These are phyloP conservation scores for Rhyzopertha dominica DNA, from an alignment of 1,140 invertebrate species.

Conservation along the genomic window DNA sequence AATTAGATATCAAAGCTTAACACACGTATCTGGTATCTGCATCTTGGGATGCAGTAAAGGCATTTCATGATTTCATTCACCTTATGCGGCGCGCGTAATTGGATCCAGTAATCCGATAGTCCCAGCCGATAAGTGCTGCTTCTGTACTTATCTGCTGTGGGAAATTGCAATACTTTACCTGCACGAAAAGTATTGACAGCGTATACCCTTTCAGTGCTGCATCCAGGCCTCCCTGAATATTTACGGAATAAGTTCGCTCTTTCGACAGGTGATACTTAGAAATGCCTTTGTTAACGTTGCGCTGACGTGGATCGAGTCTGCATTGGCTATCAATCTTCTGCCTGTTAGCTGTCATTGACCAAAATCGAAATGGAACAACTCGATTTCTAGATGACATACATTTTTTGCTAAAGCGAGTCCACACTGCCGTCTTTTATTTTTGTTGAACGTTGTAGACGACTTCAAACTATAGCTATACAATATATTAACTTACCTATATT, in stretches of 20 bases:
- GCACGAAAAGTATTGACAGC: conserved; percentile 1
- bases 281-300: conserved; percentile 12
- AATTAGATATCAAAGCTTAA: conserved; percentile 21
- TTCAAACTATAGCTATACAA: too few relatives aligned
- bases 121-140: conserved; percentile 28
- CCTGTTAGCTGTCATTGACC: conserved; percentile 12
- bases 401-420: too few relatives aligned
- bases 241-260: too few relatives aligned
- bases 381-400: too few relatives aligned
- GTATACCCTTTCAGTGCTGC: too few relatives aligned
- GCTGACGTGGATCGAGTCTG: conserved; percentile 9
- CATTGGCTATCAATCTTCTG: conserved; percentile 16
- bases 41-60: conserved; percentile 12
- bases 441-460: too few relatives aligned
- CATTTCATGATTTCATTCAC: conserved; percentile 23
- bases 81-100: conserved; percentile 29
- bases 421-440: too few relatives aligned
- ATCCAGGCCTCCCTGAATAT: too few relatives aligned
- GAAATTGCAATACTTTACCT: conserved; percentile 23
- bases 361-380: too few relatives aligned
- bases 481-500: too few relatives aligned
- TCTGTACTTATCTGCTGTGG: conserved; percentile 27
- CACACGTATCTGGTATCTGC: conserved; percentile 14
- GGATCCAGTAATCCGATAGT: conserved; percentile 33
- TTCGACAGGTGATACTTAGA: conserved; percentile 12